Conservation (phyloP, 2,113 vertebrate genomes). For the Oceanodroma tethys region DNA sequence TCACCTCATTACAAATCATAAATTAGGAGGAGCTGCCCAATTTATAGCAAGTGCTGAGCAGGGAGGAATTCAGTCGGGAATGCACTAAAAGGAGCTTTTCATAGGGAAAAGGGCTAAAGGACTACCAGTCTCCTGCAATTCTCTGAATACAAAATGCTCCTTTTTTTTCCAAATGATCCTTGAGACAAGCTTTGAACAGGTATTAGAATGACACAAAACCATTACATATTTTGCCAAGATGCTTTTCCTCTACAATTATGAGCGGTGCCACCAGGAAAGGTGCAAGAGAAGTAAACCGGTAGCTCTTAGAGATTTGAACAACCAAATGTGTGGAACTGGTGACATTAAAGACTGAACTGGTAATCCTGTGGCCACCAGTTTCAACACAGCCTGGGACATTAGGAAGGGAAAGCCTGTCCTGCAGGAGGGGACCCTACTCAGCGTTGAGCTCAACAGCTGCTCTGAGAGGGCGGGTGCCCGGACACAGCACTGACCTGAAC, state of each 20-base stretch:
- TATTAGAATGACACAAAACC: not conserved
- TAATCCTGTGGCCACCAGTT: not conserved
- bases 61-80: not conserved
- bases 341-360: not conserved
- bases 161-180: not conserved
- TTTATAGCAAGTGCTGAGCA: not conserved
- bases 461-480: rapidly evolving
- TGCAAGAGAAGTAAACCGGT: not conserved
- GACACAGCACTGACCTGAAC: constrained; percentile 78
- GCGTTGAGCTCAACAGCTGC: not conserved
- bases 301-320: not conserved
- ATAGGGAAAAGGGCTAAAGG: not conserved
- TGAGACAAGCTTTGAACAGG: not conserved
- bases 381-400: not conserved
- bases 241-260: not conserved
- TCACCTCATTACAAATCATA: not conserved
- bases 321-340: not conserved
- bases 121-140: not conserved
- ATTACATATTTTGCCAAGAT: not conserved
- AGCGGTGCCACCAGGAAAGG: not conserved
- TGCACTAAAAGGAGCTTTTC: not conserved
- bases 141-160: not conserved
- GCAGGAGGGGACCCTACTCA: not conserved
- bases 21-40: not conserved
- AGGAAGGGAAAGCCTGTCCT: not conserved